These are phyloP conservation scores for Microlaimidae sp. DNA, from an alignment of 2,888 invertebrate species.

Conservation along the genomic window DNA sequence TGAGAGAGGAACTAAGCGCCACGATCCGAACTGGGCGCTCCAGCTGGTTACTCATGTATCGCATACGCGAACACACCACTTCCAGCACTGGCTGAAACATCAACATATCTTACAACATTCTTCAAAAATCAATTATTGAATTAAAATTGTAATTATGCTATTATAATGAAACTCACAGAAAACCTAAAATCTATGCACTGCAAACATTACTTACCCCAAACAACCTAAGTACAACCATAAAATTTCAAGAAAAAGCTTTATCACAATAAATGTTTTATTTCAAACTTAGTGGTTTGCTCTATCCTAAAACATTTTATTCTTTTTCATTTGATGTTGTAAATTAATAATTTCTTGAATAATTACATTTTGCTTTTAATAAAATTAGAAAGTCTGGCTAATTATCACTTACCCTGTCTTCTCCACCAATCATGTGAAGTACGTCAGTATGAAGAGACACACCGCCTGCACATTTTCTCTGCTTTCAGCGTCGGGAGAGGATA, in stretches of 20 bases:
- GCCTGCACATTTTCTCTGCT: constrained; percentile 93
- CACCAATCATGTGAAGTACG: constrained; percentile 59
- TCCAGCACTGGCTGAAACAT: constrained; percentile 60
- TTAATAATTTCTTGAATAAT: constrained; percentile 3
- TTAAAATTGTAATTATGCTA: no score
- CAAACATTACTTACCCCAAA: no score
- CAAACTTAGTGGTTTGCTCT: no score
- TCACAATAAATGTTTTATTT: no score
- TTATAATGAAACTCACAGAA: no score
- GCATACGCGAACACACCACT: constrained; percentile 68
- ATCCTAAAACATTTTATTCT: neutral
- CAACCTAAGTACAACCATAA: neutral
- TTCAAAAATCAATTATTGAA: no score
- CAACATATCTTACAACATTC: no score
- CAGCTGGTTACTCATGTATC: constrained; percentile 85
- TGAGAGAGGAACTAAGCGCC: constrained; percentile 74
- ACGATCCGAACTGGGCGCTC: constrained; percentile 65
- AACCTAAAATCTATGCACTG: no score
- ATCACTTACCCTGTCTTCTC: constrained; percentile 40
- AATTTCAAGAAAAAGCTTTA: neutral
- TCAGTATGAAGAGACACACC: constrained; percentile 89
- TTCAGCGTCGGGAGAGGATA: constrained; percentile 90
- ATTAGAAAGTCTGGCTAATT: neutral
- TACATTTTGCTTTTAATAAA: no score
- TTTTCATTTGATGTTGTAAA: no score